Evolutionary conservation across 2,797 vertebrate genomes (phyloP), one percentile per base, ranked within the genome.

Genomic region (Falco concolor): DNA sequence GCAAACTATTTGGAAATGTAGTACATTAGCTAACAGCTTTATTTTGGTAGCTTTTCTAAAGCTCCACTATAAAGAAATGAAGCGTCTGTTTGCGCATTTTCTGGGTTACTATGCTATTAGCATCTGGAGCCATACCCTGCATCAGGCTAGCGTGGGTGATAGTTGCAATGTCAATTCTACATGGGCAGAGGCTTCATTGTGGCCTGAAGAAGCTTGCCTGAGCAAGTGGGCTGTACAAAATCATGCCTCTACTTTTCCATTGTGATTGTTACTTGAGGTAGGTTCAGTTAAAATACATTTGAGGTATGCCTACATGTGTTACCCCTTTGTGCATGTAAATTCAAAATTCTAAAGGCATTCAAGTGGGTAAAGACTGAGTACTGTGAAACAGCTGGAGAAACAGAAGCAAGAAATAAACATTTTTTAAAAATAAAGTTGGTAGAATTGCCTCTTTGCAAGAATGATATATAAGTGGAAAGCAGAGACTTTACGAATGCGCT

Each of bases 131-230:
- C 21, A 2, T 69, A 27, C 17, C 1, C 0, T 36, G 49, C 4
- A 2, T 52, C 30, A 91, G 83, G 32, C 60, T 50, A 30, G 27
- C 1, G 0, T 0, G 0, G 14, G 32, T 42, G 56, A 16, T 30
- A 13, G 40, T n/a, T 2, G 3, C 49, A 56, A 0, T 38, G 28
- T 60, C 61, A 74, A 2, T 77, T 89, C n/a, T 45, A 1, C 24
- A 3, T 6, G 22, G 65, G 44, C 44, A 42, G 44, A 49, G 57
- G 53, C 64, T 72, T 73, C 54, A 8, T 6, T 15, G 28, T 42
- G 61, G 40, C 23, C 57, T 38, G 40, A 60, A 67, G 59, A 50
- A 76, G 24, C 54, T 75, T 81, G 8, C 57, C 53, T 54, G 54
- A 84, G 50, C 49, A 65, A 90, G 59, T 11, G 18, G 34, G 4